These are phyloP conservation scores for Pitangus sulphuratus DNA, from an alignment of 2,797 vertebrate genomes.

Conservation along the genomic window DNA sequence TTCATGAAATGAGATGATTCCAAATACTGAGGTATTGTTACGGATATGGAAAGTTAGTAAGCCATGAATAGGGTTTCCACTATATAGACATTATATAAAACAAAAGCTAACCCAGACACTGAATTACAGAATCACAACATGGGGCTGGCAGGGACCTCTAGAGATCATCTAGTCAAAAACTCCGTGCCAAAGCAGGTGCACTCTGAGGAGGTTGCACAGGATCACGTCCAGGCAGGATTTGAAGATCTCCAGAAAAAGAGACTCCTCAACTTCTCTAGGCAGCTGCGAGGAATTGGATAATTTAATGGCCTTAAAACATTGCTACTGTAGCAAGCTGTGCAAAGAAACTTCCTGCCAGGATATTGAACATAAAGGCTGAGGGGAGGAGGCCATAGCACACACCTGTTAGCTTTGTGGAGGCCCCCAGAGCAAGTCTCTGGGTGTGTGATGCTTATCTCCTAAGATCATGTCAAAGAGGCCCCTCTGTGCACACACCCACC, in stretches of 20 bases:
- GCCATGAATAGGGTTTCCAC: neutral
- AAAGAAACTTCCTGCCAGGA: neutral
- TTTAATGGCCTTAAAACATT: neutral
- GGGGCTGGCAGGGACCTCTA: neutral
- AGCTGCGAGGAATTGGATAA: neutral
- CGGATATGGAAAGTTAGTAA: neutral
- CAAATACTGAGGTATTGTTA: neutral
- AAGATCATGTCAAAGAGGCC: neutral
- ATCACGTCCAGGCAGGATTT: neutral
- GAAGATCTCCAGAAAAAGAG: neutral
- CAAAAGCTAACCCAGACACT: neutral
- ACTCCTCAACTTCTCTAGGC: neutral
- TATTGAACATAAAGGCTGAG: neutral
- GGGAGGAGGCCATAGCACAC: neutral
- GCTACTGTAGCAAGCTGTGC: neutral
- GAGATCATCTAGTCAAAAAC: too few species aligned
- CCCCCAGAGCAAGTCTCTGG: neutral
- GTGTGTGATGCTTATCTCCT: neutral
- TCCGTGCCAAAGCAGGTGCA: neutral
- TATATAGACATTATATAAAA: neutral
- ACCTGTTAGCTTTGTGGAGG: too few species aligned
- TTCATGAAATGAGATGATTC: neutral
- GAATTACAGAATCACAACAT: neutral
- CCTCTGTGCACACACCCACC: neutral
- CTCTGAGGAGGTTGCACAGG: neutral